phyloP scores from a whole-genome alignment of 1,140 invertebrate species.

The Caenorhabditis remanei region DNA sequence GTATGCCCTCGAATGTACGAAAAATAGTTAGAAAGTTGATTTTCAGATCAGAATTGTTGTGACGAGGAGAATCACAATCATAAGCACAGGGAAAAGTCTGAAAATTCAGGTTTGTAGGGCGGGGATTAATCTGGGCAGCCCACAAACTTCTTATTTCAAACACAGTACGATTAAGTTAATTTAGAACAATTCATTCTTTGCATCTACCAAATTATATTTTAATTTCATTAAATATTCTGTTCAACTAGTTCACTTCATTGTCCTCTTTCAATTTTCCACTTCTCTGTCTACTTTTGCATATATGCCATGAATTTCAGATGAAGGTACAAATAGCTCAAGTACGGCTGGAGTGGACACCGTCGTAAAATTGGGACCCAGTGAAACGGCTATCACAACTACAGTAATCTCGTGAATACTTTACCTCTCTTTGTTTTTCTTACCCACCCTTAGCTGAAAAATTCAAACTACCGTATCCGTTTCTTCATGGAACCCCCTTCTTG shows the following conservation, averaged over 20 bases:
- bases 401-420: not conserved
- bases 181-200: too few relatives aligned
- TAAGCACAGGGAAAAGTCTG: constrained; percentile 42
- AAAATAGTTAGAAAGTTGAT: not conserved
- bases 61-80: constrained; percentile 49
- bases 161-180: too few relatives aligned
- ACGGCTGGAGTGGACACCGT: constrained; percentile 32
- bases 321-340: constrained; percentile 33
- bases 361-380: constrained; percentile 34
- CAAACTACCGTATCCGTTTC: too few relatives aligned
- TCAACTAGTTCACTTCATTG: too few relatives aligned
- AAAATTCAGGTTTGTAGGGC: constrained; percentile 3
- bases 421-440: too few relatives aligned
- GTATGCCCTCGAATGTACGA: not conserved
- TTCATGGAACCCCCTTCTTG: not conserved
- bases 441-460: too few relatives aligned
- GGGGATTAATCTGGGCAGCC: too few relatives aligned
- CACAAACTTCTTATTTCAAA: too few relatives aligned
- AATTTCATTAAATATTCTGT: too few relatives aligned
- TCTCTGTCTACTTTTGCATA: not conserved
- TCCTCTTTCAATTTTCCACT: too few relatives aligned
- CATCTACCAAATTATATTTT: too few relatives aligned
- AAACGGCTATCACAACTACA: constrained; percentile 29
- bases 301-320: constrained; percentile 14
- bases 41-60: constrained; percentile 46